Base-by-base conservation (phyloP, 2,888 invertebrate species). In the Folsomia candida region DNA sequence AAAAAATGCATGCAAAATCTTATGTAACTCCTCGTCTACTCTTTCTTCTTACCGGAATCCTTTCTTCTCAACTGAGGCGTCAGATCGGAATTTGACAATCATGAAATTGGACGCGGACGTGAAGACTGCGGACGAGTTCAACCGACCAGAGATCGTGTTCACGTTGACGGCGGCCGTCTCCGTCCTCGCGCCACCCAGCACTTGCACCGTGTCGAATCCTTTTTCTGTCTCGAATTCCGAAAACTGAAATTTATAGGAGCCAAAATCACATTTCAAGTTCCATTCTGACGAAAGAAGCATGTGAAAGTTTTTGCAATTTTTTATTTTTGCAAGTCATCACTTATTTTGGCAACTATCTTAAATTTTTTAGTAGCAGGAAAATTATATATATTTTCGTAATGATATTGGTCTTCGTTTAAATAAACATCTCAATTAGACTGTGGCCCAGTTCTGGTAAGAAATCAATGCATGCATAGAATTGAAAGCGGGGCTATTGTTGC, bases 211-310 rank as follows among this genome's bases (percentile, higher is more conserved):
- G 84, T 98, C 98, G 81, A 95, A 95, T 80, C 94, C 91, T 84
- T 94, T 92, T 85, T 98, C 98, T 18, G 97, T 98, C 84, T 97
- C 95, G 84, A 98, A 97, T 85, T 94, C 94, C 87, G 95, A 95
- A 85, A 98, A 97, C 88, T 90, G 84, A 54, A 83, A 81, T n/a
- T 47, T 18, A 47, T 47, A 11, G 47, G 9, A 47, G 9, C 9
- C 9, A 18, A 11, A 47, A 47, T 11, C 18, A 47, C 47, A 47
- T 47, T 47, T 47, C 47, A 47, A 47, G 9, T 47, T 47, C 9
- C n/a, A n/a, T n/a, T n/a, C n/a, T n/a, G n/a, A n/a, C n/a, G n/a
- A n/a, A n/a, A n/a, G n/a, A n/a, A n/a, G n/a, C n/a, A n/a, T n/a
- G n/a, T n/a, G n/a, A n/a, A n/a, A n/a, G n/a, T n/a, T n/a, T n/a